These are phyloP conservation scores for Dynastes tityus DNA, from an alignment of 2,888 invertebrate genomes.

Conservation along the genomic window DNA sequence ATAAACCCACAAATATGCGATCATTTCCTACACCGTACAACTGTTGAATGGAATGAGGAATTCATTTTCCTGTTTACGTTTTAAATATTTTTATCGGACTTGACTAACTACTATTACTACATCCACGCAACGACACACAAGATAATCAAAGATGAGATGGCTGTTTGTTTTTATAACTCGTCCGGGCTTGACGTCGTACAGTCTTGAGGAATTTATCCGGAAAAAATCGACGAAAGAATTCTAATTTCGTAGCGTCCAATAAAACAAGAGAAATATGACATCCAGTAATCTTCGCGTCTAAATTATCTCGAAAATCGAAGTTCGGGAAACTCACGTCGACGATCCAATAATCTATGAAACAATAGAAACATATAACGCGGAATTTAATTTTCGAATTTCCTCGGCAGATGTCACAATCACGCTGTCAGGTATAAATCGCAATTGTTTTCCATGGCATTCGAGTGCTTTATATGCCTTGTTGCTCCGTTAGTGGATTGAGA, in stretches of 20 bases:
- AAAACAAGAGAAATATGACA: background rate
- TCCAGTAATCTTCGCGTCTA: background rate
- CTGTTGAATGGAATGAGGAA: background rate
- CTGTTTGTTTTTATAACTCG: background rate
- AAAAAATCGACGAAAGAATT: background rate
- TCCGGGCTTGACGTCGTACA: background rate
- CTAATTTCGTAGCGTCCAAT: background rate
- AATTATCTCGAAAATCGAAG: background rate
- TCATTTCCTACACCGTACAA: conserved; percentile 1
- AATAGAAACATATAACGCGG: conserved; percentile 14
- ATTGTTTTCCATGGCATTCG: background rate
- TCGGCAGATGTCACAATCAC: conserved; percentile 24
- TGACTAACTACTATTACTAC: background rate
- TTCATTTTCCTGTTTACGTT: conserved; percentile 30
- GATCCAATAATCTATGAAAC: background rate
- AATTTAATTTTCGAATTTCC: conserved; percentile 38
- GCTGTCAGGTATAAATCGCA: conserved; percentile 22
- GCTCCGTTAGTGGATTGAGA: background rate
- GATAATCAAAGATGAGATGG: background rate
- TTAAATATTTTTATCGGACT: conserved; percentile 14
- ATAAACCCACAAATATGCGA: background rate
- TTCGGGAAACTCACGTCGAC: background rate
- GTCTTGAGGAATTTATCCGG: background rate
- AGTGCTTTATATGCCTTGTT: background rate
- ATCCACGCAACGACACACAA: background rate